These are phyloP conservation scores for Rhabdomys pumilio DNA, from an alignment of 2,797 vertebrate species.

Conservation along the genomic window DNA sequence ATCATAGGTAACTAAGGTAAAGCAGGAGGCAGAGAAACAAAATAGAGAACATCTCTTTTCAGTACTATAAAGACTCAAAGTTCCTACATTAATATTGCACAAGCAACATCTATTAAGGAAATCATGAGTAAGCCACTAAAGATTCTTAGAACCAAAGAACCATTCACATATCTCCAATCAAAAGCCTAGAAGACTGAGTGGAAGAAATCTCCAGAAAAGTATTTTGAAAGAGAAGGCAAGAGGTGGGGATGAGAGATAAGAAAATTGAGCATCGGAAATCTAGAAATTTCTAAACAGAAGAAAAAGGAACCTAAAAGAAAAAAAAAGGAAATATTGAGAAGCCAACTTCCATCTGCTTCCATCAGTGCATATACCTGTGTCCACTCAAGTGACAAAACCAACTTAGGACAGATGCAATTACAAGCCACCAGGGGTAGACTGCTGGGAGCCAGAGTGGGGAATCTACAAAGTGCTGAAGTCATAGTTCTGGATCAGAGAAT, in stretches of 20 bases:
- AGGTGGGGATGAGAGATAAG: background rate
- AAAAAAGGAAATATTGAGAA: background rate
- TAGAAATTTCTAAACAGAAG: background rate
- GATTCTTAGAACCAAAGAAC: conserved; percentile 33
- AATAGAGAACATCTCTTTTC: background rate
- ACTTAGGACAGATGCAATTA: conserved; percentile 2
- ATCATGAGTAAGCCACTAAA: background rate
- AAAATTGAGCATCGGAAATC: conserved; percentile 33
- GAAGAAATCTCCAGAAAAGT: background rate
- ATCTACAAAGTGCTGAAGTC: background rate
- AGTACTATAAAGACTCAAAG: background rate
- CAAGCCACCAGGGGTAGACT: background rate
- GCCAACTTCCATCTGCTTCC: background rate
- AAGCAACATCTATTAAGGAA: background rate
- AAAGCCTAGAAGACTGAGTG: background rate
- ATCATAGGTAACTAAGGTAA: background rate
- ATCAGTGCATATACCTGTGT: background rate
- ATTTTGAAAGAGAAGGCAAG: background rate
- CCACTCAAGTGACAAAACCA: background rate
- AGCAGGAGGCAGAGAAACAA: background rate
- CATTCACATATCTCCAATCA: background rate
- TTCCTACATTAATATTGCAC: background rate
- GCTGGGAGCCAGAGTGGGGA: conserved; percentile 24
- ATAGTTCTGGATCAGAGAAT: background rate
- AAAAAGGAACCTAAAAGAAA: background rate